Conservation (phyloP, 2,113 vertebrate species). For the Parotia lawesii region DNA sequence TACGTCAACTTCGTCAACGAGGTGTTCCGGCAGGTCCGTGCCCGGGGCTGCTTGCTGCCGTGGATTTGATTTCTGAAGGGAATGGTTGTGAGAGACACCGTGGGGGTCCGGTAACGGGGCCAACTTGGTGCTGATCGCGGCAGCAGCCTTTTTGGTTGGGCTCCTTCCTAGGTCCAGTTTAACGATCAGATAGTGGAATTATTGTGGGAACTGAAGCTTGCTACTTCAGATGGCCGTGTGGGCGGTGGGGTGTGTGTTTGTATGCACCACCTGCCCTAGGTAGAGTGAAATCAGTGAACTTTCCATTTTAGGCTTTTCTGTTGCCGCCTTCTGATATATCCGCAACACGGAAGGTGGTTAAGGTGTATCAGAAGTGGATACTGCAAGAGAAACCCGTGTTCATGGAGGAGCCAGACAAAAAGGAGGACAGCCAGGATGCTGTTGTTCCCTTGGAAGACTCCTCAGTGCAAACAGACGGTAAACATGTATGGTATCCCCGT, state of each 20-base stretch:
- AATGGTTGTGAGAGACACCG: rapidly evolving
- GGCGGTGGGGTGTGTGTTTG: too few species aligned
- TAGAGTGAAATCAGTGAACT: neutral
- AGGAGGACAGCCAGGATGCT: slow-evolving; percentile 72
- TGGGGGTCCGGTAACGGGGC: neutral
- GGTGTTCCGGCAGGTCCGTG: slow-evolving; percentile 91
- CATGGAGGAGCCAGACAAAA: slow-evolving; percentile 90
- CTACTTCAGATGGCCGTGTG: rapidly evolving
- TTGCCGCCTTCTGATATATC: slow-evolving; percentile 91
- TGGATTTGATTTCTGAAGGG: rapidly evolving
- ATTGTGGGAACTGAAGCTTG: neutral
- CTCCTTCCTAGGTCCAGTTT: neutral
- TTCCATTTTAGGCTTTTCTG: slow-evolving; percentile 85
- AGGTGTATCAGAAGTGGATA: slow-evolving; percentile 96
- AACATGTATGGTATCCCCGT: slow-evolving; percentile 68
- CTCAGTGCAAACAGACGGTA: slow-evolving; percentile 72
- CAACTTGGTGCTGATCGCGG: too few species aligned
- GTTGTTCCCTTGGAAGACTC: slow-evolving; percentile 60
- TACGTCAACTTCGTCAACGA: slow-evolving; percentile 97
- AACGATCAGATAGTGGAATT: rapidly evolving
- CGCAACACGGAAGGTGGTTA: slow-evolving; percentile 89
- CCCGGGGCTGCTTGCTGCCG: rapidly evolving
- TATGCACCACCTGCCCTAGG: rapidly evolving
- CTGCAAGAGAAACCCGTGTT: slow-evolving; percentile 89
- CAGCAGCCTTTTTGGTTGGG: neutral